A percentile compares a stretch with the other conserved stretches of the same genome.
phyloP scores from a whole-genome alignment of 2,113 vertebrate genomes.

The Chascanopsetta lugubris region DNA sequence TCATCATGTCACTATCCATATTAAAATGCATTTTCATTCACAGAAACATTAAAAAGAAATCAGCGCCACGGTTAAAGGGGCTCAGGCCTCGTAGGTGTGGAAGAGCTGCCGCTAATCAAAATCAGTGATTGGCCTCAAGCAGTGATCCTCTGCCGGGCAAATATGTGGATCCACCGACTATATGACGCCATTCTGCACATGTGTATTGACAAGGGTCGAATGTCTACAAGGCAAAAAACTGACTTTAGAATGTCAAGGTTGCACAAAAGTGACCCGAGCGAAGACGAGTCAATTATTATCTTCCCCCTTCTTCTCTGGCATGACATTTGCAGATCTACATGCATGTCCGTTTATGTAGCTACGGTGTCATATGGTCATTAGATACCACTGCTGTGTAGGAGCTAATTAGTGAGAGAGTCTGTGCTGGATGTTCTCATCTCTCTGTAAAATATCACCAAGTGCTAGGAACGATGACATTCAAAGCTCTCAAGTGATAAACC shows the following conservation, averaged over 20 bases:
- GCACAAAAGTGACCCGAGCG: neutral
- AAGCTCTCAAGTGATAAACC: conserved; percentile 22
- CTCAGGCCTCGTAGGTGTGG: conserved; percentile 15
- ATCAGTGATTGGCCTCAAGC: conserved; percentile 39
- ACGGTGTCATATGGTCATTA: conserved; percentile 6
- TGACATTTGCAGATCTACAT: conserved; percentile 5
- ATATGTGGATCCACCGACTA: conserved; percentile 37
- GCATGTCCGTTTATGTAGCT: neutral
- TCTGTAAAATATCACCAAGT: conserved; percentile 31
- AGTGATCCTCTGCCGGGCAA: conserved; percentile 39
- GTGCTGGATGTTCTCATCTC: neutral
- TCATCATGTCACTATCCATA: conserved; percentile 17
- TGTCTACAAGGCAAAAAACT: conserved; percentile 34
- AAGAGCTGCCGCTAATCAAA: conserved; percentile 39
- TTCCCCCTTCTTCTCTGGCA: neutral
- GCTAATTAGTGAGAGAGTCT: conserved; percentile 27
- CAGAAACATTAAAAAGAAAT: conserved; percentile 52
- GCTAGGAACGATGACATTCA: conserved; percentile 15
- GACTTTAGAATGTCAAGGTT: conserved; percentile 45
- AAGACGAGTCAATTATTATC: conserved; percentile 24
- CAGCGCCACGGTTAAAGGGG: conserved; percentile 25
- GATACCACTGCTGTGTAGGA: neutral
- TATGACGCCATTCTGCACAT: conserved; percentile 41
- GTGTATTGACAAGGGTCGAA: conserved; percentile 48
- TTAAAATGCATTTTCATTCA: conserved; percentile 51